These are phyloP conservation scores for Lytechinus pictus DNA, from an alignment of 35 echinoderm and acorn worm species.

Conservation along the genomic window DNA sequence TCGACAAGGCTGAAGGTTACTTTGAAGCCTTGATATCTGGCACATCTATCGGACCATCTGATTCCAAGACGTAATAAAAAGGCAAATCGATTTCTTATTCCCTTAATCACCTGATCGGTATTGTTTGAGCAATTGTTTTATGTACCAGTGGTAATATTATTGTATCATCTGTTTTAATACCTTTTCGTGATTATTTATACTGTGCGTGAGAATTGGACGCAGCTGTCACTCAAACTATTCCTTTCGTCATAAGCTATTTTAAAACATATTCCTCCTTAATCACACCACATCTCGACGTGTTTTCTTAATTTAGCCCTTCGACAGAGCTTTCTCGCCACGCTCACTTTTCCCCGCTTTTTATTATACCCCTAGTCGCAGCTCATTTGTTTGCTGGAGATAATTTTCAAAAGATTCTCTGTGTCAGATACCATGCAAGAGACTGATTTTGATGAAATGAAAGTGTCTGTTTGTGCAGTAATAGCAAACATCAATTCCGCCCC, in stretches of 20 bases:
- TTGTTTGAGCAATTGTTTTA: neutral
- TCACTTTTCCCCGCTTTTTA: neutral
- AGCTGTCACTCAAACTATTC: neutral
- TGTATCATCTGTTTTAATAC: neutral
- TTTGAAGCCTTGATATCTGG: neutral
- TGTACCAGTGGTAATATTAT: neutral
- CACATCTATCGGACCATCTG: neutral
- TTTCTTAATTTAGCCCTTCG: neutral
- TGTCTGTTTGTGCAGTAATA: neutral
- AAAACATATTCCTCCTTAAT: neutral
- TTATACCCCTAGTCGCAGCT: neutral
- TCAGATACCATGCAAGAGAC: neutral
- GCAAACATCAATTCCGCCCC: neutral
- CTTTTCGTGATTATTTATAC: neutral
- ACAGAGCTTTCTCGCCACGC: neutral
- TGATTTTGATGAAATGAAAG: slow-evolving; percentile 5
- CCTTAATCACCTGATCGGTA: neutral
- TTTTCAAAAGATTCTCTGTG: neutral
- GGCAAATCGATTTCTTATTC: neutral
- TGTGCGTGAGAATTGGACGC: neutral
- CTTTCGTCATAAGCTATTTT: neutral
- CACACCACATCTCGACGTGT: neutral
- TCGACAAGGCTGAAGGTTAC: neutral
- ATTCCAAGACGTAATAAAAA: neutral
- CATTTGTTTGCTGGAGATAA: neutral